Evolutionary conservation across 2,888 invertebrate species (phyloP).

Genomic region (Sylvicola cinctus): DNA sequence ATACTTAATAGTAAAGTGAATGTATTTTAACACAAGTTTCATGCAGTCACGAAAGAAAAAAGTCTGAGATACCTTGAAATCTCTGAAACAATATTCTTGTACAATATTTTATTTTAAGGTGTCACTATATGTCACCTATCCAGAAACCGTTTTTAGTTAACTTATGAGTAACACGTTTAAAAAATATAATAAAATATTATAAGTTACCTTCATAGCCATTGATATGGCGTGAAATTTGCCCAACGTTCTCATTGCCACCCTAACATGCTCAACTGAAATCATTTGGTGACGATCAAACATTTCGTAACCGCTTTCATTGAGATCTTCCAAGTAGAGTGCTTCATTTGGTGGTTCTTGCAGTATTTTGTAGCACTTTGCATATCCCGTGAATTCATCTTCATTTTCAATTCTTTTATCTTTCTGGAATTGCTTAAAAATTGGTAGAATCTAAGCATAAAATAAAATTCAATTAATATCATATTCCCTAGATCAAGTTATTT

Average conservation of each 20-base stretch:
- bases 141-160: too few species aligned
- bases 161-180: too few species aligned
- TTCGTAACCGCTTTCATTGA: conserved; percentile 20
- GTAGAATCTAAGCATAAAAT: not conserved
- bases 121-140: too few species aligned
- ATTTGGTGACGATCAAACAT: conserved; percentile 26
- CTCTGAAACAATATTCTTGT: too few species aligned
- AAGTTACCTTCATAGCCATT: conserved; percentile 21
- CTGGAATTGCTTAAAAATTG: not conserved
- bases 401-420: too few species aligned
- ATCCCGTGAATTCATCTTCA: conserved; percentile 13
- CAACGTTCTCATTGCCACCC: conserved; percentile 21
- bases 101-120: too few species aligned
- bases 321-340: conserved; percentile 28
- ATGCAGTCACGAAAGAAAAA: too few species aligned
- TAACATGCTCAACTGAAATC: conserved; percentile 19
- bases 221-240: conserved; percentile 29
- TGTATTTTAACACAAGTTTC: too few species aligned
- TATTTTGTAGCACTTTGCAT: conserved; percentile 12
- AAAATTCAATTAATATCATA: not conserved
- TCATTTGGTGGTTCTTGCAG: conserved; percentile 20
- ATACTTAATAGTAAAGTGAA: too few species aligned
- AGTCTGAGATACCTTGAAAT: too few species aligned
- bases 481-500: conserved; percentile 17
- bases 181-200: too few species aligned